These are phyloP conservation scores for Periparus ater DNA, from an alignment of 2,797 vertebrate species.

Conservation along the genomic window DNA sequence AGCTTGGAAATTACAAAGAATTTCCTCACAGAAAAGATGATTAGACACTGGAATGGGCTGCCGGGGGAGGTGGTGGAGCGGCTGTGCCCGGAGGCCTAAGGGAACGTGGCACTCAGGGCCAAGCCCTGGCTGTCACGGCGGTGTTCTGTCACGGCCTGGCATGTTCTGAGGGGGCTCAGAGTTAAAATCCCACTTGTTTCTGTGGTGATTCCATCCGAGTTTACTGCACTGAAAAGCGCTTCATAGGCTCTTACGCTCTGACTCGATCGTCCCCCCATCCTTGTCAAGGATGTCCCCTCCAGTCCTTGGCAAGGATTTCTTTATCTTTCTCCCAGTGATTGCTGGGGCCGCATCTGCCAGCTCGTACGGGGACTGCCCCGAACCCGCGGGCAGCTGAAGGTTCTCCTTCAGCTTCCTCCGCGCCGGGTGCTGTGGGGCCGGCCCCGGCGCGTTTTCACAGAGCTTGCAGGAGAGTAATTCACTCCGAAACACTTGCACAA, in stretches of 20 bases:
- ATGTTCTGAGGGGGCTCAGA: fast-evolving
- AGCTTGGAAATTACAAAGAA: neutral
- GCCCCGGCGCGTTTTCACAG: too few relatives aligned
- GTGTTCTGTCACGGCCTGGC: fast-evolving
- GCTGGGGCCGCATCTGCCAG: neutral
- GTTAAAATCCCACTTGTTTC: neutral
- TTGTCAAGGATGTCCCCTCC: too few relatives aligned
- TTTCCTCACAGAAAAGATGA: neutral
- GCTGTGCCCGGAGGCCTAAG: fast-evolving
- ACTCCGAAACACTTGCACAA: fast-evolving
- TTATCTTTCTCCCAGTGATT: fast-evolving
- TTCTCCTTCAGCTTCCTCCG: neutral
- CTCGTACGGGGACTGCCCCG: fast-evolving
- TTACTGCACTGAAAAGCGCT: neutral
- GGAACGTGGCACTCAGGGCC: fast-evolving
- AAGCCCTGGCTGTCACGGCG: neutral
- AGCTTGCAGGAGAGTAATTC: fast-evolving
- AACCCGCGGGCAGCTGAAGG: too few relatives aligned
- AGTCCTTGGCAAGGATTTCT: too few relatives aligned
- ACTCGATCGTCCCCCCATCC: neutral
- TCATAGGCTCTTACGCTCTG: fast-evolving
- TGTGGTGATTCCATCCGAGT: fast-evolving
- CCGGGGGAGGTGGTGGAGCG: neutral
- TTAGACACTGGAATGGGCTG: neutral
- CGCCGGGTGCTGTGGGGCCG: too few relatives aligned